Percentiles rank a stretch among this genome's conserved stretches.
Evolutionary conservation across 2,797 vertebrate species (phyloP).

Genomic region (Rhinogobio ventralis): DNA sequence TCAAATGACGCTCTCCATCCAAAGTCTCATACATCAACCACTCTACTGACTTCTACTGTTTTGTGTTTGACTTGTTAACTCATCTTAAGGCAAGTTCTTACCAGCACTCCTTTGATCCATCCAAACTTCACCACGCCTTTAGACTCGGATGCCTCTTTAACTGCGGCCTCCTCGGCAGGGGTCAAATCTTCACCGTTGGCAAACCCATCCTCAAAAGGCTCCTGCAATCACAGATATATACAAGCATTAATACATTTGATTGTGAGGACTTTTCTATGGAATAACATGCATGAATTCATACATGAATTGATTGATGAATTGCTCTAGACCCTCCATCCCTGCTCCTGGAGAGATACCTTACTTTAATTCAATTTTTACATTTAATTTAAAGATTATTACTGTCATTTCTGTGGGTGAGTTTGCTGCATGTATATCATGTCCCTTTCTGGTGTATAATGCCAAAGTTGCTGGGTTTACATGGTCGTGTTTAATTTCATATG

Average conservation of each 20-base stretch:
- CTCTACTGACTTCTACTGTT: background rate
- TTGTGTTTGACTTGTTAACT: background rate
- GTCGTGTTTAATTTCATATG: too few species aligned
- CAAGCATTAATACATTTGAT: conserved; percentile 26
- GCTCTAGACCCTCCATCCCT: background rate
- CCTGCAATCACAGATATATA: conserved; percentile 72
- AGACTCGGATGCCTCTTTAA: conserved; percentile 85
- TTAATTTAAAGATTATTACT: too few species aligned
- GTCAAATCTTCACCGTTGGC: conserved; percentile 95
- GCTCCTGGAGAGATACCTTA: background rate
- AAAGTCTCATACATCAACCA: background rate
- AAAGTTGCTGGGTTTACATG: background rate
- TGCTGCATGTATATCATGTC: background rate
- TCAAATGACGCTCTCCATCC: too few species aligned
- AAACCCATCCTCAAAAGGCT: conserved; percentile 96
- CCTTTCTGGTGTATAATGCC: background rate
- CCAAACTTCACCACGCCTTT: conserved; percentile 98
- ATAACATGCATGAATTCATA: background rate
- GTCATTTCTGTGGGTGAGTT: background rate
- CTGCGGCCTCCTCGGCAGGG: conserved; percentile 89
- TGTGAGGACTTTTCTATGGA: background rate
- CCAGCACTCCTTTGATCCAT: conserved; percentile 98
- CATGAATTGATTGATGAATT: background rate
- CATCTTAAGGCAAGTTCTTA: conserved; percentile 71
- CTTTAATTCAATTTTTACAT: too few species aligned